Base-by-base conservation (phyloP, 2,113 vertebrate species). In the Xyrauchen texanus region DNA sequence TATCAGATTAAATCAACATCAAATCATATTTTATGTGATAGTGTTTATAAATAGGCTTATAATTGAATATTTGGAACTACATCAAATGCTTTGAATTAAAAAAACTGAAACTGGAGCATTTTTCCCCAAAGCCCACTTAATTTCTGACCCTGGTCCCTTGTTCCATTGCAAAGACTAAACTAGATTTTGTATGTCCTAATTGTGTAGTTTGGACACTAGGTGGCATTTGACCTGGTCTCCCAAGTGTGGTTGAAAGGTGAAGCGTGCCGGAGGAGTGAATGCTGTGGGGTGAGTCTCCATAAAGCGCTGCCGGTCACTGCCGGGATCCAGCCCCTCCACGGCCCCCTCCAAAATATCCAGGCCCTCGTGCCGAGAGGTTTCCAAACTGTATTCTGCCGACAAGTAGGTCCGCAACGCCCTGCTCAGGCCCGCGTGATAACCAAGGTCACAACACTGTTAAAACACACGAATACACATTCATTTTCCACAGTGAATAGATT, bases 301-400 rank as follows among this genome's bases (percentile, higher is more conserved):
- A 85, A 98, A 97, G 46, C 97, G 95, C 89, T 99, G 98, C 61
- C 98, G 92, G 90, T 98, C 98, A 5, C 93, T 97, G 83, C 97
- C 92, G 3, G 98, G 96, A 86, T 99, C 98, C 91, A 99, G 89
- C 83, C 95, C 95, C 89, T 99, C 98, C 83, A 99, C 98, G 4
- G 98, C 98, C 79, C 97, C 98, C 88, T 99, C 98, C 85, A 99
- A 95, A 73, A 99, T 97, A 91, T 98, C 98, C 88, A 99, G 92
- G 8, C 98, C 98, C 58, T 98, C 95, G 8, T 98, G 95, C 78
- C 96, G 94, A 83, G 97, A 98, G 68, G 96, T 97, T 90, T 99
- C 98, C 82, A 99, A 93, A 87, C 98, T 98, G 86, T 98, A 96
- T 73, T 99, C 98, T 3, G 98, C 98, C 55, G 98, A 99, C 62